These are phyloP conservation scores for Drosophila yooni DNA, from an alignment of 2,888 invertebrate species.

Conservation along the genomic window DNA sequence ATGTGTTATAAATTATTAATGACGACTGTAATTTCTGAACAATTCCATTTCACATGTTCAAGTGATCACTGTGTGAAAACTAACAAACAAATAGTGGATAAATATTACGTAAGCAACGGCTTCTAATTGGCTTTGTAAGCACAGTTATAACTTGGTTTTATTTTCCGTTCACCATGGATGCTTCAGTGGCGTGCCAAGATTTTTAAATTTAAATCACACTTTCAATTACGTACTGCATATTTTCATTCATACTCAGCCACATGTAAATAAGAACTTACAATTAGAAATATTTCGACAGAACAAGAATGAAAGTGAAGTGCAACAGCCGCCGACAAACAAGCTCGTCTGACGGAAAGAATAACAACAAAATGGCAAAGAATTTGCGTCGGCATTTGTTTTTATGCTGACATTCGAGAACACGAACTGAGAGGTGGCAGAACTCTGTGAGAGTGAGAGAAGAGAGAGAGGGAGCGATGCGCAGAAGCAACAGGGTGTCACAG, in stretches of 20 bases:
- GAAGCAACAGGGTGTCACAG: slow-evolving; percentile 57
- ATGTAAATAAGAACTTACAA: slow-evolving; percentile 14
- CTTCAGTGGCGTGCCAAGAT: not conserved
- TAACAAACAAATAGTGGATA: not conserved
- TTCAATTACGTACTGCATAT: not conserved
- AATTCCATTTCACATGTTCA: not conserved
- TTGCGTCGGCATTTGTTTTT: slow-evolving; percentile 46
- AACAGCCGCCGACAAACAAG: slow-evolving; percentile 19
- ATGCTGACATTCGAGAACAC: slow-evolving; percentile 30
- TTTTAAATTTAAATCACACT: not conserved
- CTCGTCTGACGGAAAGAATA: slow-evolving; percentile 14
- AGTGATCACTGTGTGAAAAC: not conserved
- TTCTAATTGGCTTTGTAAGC: not conserved
- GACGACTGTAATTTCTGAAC: not conserved
- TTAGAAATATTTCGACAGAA: slow-evolving; percentile 19
- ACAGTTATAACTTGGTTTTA: not conserved
- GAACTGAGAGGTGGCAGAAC: slow-evolving; percentile 16
- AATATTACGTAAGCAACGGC: not conserved
- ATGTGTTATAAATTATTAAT: not conserved
- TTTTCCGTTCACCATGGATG: not conserved
- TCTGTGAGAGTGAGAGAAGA: slow-evolving; percentile 8
- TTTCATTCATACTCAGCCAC: not conserved
- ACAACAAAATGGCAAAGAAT: slow-evolving; percentile 36
- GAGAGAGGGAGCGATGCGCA: slow-evolving; percentile 42
- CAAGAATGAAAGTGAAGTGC: slow-evolving; percentile 50